A percentile compares a stretch with the other conserved stretches of the same genome.
These are phyloP conservation scores for Steinernema feltiae DNA, from an alignment of 1,140 invertebrate genomes.

Conservation along the genomic window DNA sequence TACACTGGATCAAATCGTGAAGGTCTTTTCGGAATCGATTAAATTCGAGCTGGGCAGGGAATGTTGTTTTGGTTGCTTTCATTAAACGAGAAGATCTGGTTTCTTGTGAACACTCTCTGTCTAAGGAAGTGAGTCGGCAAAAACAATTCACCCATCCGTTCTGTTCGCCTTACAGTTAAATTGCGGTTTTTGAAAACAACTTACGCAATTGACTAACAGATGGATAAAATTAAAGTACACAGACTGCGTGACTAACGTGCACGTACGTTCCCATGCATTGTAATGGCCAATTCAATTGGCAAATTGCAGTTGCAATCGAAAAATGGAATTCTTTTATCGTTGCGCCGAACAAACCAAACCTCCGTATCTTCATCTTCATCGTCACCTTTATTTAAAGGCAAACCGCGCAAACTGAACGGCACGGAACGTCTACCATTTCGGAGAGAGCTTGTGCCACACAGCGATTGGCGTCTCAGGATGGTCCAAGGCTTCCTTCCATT, in stretches of 20 bases:
- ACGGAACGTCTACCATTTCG: constrained; percentile 49
- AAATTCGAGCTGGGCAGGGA: background rate
- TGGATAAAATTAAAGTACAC: too few relatives aligned
- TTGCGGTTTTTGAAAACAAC: background rate
- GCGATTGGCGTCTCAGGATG: constrained; percentile 50
- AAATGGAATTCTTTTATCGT: too few relatives aligned
- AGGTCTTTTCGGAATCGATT: background rate
- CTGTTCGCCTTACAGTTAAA: background rate
- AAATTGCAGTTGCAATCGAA: too few relatives aligned
- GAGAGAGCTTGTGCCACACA: constrained; percentile 45
- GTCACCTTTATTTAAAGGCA: too few relatives aligned
- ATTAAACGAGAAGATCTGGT: background rate
- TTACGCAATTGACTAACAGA: background rate
- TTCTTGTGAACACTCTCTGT: background rate
- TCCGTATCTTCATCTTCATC: too few relatives aligned
- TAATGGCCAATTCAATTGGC: too few relatives aligned
- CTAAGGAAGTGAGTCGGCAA: background rate
- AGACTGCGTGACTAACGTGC: too few relatives aligned
- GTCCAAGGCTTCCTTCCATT: constrained; percentile 48
- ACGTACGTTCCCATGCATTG: too few relatives aligned
- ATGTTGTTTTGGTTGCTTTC: background rate
- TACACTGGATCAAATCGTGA: background rate
- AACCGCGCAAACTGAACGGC: too few relatives aligned
- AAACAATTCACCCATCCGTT: too few relatives aligned
- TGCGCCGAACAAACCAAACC: too few relatives aligned